Percentiles rank a stretch among this genome's conserved stretches.
Conservation (phyloP, 1,140 invertebrate species). For the Schlechtendalia chinensis region DNA sequence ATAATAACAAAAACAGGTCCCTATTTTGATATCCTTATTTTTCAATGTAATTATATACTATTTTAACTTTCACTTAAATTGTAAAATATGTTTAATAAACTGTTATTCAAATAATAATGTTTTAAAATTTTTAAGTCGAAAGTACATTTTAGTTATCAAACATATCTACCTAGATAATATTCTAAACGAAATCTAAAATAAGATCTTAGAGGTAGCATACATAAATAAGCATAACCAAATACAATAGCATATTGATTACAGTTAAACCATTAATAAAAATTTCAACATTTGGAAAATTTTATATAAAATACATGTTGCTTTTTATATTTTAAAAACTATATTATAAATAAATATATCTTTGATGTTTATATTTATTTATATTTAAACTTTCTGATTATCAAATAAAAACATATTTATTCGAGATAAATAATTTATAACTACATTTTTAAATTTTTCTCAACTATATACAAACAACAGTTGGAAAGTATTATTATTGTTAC, state of each 20-base stretch:
- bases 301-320: too few relatives aligned
- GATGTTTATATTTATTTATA: background rate
- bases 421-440: background rate
- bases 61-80: background rate
- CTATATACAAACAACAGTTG: background rate
- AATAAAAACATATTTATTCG: background rate
- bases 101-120: background rate
- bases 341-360: too few relatives aligned
- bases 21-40: background rate
- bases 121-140: background rate
- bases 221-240: too few relatives aligned
- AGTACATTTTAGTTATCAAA: background rate
- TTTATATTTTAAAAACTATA: background rate
- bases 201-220: too few relatives aligned
- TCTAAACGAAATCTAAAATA: background rate
- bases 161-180: background rate
- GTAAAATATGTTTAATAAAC: background rate
- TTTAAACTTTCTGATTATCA: background rate
- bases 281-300: too few relatives aligned
- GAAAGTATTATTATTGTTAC: background rate
- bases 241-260: too few relatives aligned
- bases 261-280: too few relatives aligned
- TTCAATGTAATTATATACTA: background rate
- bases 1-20: background rate
- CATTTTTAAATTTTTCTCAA: background rate